Evolutionary conservation across 2,888 invertebrate genomes (phyloP), one percentile per base, ranked within the genome.

Genomic region (Uropetala carovei): DNA sequence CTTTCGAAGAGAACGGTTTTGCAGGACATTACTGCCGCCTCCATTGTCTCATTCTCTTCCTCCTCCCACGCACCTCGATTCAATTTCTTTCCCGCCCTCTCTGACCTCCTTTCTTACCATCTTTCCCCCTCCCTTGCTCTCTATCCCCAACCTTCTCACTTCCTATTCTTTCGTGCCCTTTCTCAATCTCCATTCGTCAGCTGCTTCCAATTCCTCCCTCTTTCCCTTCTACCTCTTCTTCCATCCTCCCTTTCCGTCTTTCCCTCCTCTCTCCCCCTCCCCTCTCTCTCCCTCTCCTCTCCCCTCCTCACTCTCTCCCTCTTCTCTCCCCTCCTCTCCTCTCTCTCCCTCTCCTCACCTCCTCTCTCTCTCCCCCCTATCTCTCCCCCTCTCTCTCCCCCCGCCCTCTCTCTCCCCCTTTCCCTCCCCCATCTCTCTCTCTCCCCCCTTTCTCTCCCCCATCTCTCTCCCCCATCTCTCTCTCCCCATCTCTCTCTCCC

Each of bases 11-110:
- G 22, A 18, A 27, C 75, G 27, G 22, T 27, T 43, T 43, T 5
- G 22, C 75, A 13, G 27, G 27, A 75, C 27, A 13, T 27, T 75
- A 13, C 22, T 13, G 27, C 22, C 22, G 8, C 13, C 11, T 75
- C 75, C 75, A 27, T 75, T 75, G 75, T 27, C 75, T 75, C 22
- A 68, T 68, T 68, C 22, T 27, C 27, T 75, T 75, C 75, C 75
- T 75, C 75, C 75, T 11, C 68, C 75, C 75, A 75, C 75, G 75
- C 27, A 27, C 75, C 75, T 14, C 27, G 22, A 13, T 22, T 75
- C 27, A 7, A 75, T 22, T 27, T 1, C 16, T 27, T 27, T 75
- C 75, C 75, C 27, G 3, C 27, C 75, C 11, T 9, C 13, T 5
- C 27, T 75, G 2, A 27, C 75, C 27, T 1, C 10, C 68, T 68